phyloP scores from a whole-genome alignment of 2,113 vertebrate species.

The Xenotilapia leptura region DNA sequence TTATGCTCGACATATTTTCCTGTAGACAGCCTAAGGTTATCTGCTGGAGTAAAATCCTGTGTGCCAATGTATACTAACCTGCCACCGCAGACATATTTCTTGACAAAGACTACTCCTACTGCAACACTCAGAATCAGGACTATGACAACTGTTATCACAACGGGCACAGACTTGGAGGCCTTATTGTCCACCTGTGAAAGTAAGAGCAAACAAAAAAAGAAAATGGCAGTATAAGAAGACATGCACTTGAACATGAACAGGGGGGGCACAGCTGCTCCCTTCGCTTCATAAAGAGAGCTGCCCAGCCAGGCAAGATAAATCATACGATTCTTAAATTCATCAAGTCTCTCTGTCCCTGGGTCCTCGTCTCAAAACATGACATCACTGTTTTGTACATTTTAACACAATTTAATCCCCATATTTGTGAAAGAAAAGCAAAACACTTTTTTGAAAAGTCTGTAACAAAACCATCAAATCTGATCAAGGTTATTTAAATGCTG shows the following conservation, averaged over 20 bases:
- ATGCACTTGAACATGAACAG: background rate
- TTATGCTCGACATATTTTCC: background rate
- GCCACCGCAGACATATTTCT: slow-evolving; percentile 92
- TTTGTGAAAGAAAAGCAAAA: too few species aligned
- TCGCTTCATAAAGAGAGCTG: too few species aligned
- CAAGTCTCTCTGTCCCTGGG: too few species aligned
- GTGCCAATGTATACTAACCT: slow-evolving; percentile 69
- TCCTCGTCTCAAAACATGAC: too few species aligned
- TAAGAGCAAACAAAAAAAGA: background rate
- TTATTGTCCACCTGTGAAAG: slow-evolving; percentile 24
- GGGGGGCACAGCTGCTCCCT: too few species aligned
- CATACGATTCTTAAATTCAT: too few species aligned
- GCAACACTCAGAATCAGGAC: slow-evolving; percentile 73
- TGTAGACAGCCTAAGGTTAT: background rate
- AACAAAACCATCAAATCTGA: too few species aligned
- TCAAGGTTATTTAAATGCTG: too few species aligned
- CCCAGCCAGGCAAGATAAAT: too few species aligned
- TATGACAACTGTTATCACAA: slow-evolving; percentile 75
- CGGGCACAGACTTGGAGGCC: slow-evolving; percentile 64
- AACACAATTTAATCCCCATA: too few species aligned
- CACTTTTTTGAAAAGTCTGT: too few species aligned
- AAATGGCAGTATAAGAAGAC: background rate
- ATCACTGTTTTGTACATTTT: too few species aligned
- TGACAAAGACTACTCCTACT: slow-evolving; percentile 79
- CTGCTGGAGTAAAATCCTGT: background rate